A percentile compares a stretch with the other conserved stretches of the same genome.
Conservation (phyloP, 1,140 invertebrate genomes). For the Gryon sp. region DNA sequence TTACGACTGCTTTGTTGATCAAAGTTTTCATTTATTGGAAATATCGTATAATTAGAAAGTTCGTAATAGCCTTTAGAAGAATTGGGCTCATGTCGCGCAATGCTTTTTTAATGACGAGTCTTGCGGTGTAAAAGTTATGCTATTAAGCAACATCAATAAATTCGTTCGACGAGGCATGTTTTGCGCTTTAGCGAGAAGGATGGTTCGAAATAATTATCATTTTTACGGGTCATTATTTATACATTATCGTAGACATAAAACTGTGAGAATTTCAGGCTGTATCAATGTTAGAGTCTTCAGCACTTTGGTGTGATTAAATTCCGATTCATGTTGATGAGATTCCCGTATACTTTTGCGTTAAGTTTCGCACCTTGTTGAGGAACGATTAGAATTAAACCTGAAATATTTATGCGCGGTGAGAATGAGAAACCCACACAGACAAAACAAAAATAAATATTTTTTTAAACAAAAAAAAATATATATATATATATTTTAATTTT, state of each 20-base stretch:
- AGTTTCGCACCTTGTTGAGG: slow-evolving; percentile 16
- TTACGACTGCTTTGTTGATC: not conserved
- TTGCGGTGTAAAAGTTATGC: slow-evolving; percentile 20
- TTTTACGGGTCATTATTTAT: slow-evolving; percentile 43
- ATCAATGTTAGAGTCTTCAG: slow-evolving; percentile 30
- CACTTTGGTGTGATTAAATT: slow-evolving; percentile 47
- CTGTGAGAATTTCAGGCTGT: slow-evolving; percentile 18
- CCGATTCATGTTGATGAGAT: slow-evolving; percentile 34
- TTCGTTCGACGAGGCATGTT: not conserved
- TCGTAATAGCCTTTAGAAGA: slow-evolving; percentile 19
- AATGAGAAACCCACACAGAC: no score
- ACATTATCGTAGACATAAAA: slow-evolving; percentile 26
- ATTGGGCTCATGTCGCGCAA: not conserved
- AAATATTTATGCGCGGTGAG: slow-evolving; percentile 25
- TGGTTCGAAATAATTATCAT: slow-evolving; percentile 43
- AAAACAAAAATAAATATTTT: no score
- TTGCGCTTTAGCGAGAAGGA: slow-evolving; percentile 9
- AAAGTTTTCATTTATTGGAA: slow-evolving; percentile 31
- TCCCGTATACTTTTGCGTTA: slow-evolving; percentile 12
- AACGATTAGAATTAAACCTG: slow-evolving; percentile 21
- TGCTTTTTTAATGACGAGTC: slow-evolving; percentile 31
- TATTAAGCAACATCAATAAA: slow-evolving; percentile 31
- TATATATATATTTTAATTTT: no score
- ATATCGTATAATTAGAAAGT: slow-evolving; percentile 41
- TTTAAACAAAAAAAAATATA: no score